Evolutionary conservation across 2,797 vertebrate species (phyloP), one percentile per base, ranked within the genome.

Genomic region (Fratercula arctica): DNA sequence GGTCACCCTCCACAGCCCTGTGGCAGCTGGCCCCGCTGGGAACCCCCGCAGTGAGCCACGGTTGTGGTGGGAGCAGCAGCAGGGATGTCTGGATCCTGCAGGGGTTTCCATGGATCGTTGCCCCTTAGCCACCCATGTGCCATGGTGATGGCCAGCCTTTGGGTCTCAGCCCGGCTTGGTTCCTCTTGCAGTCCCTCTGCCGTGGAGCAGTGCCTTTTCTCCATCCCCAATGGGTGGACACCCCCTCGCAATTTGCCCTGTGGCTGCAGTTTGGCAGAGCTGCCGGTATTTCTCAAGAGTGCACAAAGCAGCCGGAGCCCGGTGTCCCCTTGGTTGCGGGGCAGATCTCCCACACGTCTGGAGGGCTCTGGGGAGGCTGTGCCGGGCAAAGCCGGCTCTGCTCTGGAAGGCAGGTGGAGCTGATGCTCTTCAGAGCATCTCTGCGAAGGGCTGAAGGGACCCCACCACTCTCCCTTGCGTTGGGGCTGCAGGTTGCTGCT

Each of bases 291-390:
- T n/a, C 64, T 46, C 28, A 2, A 2, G 28, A 56, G 24, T 29
- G 23, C 56, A 11, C 24, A 24, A 53, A 39, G 23, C 19, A 23
- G 48, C 82, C 6, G 3, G 60, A 66, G 61, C 72, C 13, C 2
- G 1, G 16, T 11, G 29, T 13, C 4, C 10, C 16, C 39, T 3
- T 37, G 33, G 64, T 54, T 4, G 2, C 0, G 4, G 56, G 54
- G n/a, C n/a, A 39, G 39, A 50, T 16, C 54, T 63, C 41, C 75
- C 48, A 39, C n/a, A n/a, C 24, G 0, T 23, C 41, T 16, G 39
- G 68, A 31, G 48, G 48, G 37, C 46, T 43, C 56, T 7, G 39
- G 24, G 56, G 39, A 20, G n/a, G 16, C 39, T 46, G 54, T 60
- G 73, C n/a, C 64, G 1, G 0, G 33, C 2, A 16, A 16, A 8